These are phyloP conservation scores for Peromyscus eremicus DNA, from an alignment of 2,797 vertebrate genomes.

Conservation along the genomic window DNA sequence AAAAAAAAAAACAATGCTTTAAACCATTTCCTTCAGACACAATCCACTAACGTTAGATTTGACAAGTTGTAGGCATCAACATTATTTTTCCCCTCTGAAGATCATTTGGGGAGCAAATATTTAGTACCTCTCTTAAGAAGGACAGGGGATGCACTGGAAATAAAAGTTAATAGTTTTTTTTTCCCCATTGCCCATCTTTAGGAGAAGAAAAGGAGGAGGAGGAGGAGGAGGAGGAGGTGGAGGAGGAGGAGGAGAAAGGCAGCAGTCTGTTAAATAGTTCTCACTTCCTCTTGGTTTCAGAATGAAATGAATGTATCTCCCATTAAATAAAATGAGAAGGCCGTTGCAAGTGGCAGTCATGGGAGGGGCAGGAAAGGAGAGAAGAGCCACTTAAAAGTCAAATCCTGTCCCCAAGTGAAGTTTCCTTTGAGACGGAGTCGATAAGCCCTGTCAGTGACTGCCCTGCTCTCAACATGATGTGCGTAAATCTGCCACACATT, in stretches of 20 bases:
- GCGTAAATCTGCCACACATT: neutral
- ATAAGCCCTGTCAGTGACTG: neutral
- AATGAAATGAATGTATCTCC: conserved; percentile 10
- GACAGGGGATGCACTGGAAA: neutral
- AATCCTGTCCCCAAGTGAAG: neutral
- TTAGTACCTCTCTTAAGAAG: conserved; percentile 49
- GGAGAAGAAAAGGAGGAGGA: neutral
- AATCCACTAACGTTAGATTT: conserved; percentile 77
- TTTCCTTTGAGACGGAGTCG: neutral
- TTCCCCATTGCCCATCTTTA: neutral
- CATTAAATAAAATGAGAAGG: conserved; percentile 49
- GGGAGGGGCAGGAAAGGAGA: neutral
- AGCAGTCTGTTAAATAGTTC: neutral
- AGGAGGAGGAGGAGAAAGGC: neutral
- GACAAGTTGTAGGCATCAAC: conserved; percentile 62
- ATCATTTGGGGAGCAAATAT: conserved; percentile 64
- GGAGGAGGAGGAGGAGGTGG: no score
- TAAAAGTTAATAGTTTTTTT: conserved; percentile 39
- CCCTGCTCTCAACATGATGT: neutral
- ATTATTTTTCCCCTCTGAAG: conserved; percentile 71
- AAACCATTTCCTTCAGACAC: conserved; percentile 67
- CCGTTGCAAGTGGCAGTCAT: neutral
- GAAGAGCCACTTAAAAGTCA: conserved; percentile 53
- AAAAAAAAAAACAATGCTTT: neutral
- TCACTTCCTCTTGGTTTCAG: conserved; percentile 52